Percentiles rank a stretch among this genome's conserved stretches.
phyloP scores from a whole-genome alignment of 2,797 vertebrate species.

The Chrysocyon brachyurus region DNA sequence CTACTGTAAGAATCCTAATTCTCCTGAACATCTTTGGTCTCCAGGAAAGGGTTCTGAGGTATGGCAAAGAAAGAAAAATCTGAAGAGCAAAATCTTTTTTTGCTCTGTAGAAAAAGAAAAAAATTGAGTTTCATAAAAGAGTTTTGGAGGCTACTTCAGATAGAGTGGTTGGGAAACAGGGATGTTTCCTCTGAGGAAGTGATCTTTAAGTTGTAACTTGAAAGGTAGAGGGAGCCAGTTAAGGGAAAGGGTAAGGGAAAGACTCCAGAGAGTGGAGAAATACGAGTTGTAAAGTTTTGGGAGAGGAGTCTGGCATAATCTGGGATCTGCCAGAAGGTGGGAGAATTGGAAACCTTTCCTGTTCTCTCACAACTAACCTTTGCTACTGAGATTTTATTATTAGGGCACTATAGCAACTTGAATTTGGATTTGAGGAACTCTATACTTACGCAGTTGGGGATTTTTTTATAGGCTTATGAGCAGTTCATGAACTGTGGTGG shows the following conservation, averaged over 20 bases:
- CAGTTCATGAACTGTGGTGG: neutral
- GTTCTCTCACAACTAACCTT: conserved; percentile 3
- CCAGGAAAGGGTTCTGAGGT: neutral
- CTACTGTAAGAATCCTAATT: neutral
- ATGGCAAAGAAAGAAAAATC: neutral
- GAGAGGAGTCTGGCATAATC: neutral
- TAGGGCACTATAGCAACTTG: neutral
- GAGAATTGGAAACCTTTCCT: neutral
- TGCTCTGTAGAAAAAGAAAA: neutral
- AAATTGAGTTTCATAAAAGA: neutral
- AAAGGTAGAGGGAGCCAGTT: neutral
- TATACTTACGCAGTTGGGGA: neutral
- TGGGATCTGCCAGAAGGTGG: neutral
- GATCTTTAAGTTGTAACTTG: neutral
- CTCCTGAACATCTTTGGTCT: neutral
- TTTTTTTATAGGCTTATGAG: neutral
- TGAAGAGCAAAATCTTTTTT: neutral
- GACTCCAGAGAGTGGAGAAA: neutral
- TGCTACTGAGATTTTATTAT: neutral
- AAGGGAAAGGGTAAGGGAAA: neutral
- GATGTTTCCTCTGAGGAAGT: neutral
- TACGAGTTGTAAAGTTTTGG: neutral
- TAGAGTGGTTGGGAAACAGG: neutral
- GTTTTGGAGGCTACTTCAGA: neutral
- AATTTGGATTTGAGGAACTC: neutral